phyloP scores from a whole-genome alignment of 2,888 invertebrate species.

The Mallateleia sp. region DNA sequence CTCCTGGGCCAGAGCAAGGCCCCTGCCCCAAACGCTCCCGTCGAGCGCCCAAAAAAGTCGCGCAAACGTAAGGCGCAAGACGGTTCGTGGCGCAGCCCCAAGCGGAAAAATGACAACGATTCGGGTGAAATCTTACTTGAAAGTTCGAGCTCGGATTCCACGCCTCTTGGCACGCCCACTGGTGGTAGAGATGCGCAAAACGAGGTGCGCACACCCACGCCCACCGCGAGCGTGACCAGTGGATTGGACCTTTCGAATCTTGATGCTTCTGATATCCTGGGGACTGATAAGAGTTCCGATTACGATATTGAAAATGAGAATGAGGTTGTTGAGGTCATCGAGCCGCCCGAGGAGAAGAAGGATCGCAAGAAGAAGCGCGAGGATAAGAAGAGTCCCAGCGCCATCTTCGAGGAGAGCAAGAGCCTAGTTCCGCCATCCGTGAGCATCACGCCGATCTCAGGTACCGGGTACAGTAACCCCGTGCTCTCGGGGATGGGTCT shows the following conservation, averaged over 20 bases:
- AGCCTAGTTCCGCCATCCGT: constrained; percentile 91
- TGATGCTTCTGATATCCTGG: constrained; percentile 91
- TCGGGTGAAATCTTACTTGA: constrained; percentile 91
- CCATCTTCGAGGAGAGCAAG: constrained; percentile 91
- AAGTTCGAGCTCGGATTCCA: constrained; percentile 92
- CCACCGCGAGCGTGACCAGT: constrained; percentile 86
- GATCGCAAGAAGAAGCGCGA: constrained; percentile 92
- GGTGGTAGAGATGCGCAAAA: constrained; percentile 89
- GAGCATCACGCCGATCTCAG: constrained; percentile 91
- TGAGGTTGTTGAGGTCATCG: constrained; percentile 91
- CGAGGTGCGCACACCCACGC: constrained; percentile 90
- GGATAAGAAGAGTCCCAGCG: constrained; percentile 90
- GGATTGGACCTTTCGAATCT: constrained; percentile 91
- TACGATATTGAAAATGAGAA: constrained; percentile 91
- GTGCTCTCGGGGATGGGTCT: constrained; percentile 91
- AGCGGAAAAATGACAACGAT: constrained; percentile 90
- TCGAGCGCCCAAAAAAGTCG: no score
- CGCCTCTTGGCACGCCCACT: constrained; percentile 91
- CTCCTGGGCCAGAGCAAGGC: no score
- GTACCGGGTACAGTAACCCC: constrained; percentile 90
- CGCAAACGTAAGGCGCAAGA: no score
- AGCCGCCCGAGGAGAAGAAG: constrained; percentile 90
- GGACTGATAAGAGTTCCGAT: constrained; percentile 91
- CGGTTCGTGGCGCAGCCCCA: no score
- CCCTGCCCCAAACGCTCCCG: no score